Percentiles rank a stretch among this genome's conserved stretches.
Evolutionary conservation across 2,797 vertebrate genomes (phyloP).

Genomic region (Anisognathus igniventris): DNA sequence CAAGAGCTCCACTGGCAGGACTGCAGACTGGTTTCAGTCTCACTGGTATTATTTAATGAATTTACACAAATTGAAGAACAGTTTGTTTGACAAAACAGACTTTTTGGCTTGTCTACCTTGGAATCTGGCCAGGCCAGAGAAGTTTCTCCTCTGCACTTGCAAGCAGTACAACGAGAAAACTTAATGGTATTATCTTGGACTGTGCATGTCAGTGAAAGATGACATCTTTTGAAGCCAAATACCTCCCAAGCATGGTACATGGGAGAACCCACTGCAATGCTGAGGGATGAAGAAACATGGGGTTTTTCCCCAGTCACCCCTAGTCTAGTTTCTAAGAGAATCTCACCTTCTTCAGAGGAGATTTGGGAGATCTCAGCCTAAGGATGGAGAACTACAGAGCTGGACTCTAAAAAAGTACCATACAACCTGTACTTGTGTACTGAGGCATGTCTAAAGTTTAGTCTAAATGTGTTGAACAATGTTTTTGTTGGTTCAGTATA

Average conservation of each 20-base stretch:
- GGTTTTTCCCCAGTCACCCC: background rate
- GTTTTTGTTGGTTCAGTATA: constrained; percentile 51
- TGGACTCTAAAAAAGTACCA: background rate
- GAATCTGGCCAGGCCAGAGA: background rate
- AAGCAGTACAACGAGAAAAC: background rate
- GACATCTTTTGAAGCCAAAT: background rate
- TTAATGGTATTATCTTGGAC: background rate
- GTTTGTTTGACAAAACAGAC: background rate
- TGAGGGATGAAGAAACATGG: background rate
- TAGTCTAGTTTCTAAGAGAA: background rate
- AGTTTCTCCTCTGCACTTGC: constrained; percentile 4
- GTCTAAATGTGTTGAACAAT: constrained; percentile 45
- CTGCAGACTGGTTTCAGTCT: background rate
- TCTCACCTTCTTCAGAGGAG: background rate
- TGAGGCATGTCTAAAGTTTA: constrained; percentile 47
- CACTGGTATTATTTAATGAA: background rate
- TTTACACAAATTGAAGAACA: background rate
- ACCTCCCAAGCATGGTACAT: background rate
- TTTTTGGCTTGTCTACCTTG: background rate
- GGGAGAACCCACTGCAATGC: background rate
- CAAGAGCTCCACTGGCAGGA: background rate
- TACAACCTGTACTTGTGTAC: constrained; percentile 17
- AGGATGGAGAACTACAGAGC: background rate
- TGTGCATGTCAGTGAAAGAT: background rate
- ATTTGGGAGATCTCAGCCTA: background rate